phyloP scores from a whole-genome alignment of 2,113 vertebrate species.

The Psittacula cyanocephala region DNA sequence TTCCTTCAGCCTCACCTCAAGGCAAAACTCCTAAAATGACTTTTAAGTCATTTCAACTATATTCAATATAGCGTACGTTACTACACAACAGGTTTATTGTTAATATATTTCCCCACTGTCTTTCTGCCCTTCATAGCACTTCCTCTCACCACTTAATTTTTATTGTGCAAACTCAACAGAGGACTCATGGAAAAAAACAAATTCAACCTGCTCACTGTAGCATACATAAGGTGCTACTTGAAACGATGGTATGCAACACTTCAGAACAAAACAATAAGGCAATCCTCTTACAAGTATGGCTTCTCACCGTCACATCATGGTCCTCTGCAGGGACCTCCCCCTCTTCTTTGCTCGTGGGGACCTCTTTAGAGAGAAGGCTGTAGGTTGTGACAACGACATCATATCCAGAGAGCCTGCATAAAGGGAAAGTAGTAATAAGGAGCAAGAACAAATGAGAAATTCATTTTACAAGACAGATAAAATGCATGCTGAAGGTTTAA shows the following conservation, averaged over 20 bases:
- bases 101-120: background rate
- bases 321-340: constrained; percentile 70
- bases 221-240: background rate
- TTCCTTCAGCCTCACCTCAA: background rate
- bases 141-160: background rate
- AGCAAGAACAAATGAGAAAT: background rate
- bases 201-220: background rate
- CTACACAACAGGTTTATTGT: background rate
- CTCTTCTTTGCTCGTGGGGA: constrained; percentile 82
- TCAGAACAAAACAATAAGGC: background rate
- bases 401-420: constrained; percentile 81
- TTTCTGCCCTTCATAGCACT: background rate
- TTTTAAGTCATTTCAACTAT: background rate
- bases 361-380: constrained; percentile 87
- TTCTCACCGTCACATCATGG: constrained; percentile 70
- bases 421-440: background rate
- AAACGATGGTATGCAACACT: background rate
- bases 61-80: background rate
- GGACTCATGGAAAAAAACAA: background rate
- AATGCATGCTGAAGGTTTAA: background rate
- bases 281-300: background rate
- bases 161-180: background rate
- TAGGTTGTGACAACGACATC: constrained; percentile 96
- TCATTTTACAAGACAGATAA: background rate
- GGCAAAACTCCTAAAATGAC: background rate